These are phyloP conservation scores for Mormyrus lacerda DNA, from an alignment of 2,113 vertebrate species.

Conservation along the genomic window DNA sequence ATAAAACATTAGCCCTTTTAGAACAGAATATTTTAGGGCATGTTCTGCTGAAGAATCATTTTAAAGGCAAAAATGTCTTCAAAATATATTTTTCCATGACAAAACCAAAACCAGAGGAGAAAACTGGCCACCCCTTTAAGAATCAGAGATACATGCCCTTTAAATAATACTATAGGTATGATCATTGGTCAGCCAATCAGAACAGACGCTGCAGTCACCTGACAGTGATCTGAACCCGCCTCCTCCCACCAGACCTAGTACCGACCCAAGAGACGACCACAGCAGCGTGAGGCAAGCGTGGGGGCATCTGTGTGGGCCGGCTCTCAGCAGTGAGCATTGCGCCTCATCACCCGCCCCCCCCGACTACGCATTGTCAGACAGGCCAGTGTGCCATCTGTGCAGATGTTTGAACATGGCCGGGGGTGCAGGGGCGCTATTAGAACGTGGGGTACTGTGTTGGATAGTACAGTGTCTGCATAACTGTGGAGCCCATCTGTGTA, in stretches of 20 bases:
- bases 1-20: not conserved
- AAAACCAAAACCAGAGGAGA: not conserved
- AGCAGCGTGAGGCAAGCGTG: not conserved
- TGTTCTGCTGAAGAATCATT: not conserved
- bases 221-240: not conserved
- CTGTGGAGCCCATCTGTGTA: not conserved
- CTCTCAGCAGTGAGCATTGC: not conserved
- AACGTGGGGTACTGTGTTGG: not conserved
- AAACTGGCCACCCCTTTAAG: not conserved
- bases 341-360: not conserved
- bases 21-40: not conserved
- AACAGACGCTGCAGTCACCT: not conserved
- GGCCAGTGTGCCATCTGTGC: not conserved
- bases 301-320: not conserved
- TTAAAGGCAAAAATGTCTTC: not conserved
- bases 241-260: not conserved
- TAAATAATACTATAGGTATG: not conserved
- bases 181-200: not conserved
- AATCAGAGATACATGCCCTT: not conserved
- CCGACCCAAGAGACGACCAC: not conserved
- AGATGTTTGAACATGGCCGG: not conserved
- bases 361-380: not conserved
- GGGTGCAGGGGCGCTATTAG: not conserved
- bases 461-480: not conserved
- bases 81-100: not conserved